Base-by-base conservation (phyloP, 2,888 invertebrate species). In the Oegoconia quadripuncta region DNA sequence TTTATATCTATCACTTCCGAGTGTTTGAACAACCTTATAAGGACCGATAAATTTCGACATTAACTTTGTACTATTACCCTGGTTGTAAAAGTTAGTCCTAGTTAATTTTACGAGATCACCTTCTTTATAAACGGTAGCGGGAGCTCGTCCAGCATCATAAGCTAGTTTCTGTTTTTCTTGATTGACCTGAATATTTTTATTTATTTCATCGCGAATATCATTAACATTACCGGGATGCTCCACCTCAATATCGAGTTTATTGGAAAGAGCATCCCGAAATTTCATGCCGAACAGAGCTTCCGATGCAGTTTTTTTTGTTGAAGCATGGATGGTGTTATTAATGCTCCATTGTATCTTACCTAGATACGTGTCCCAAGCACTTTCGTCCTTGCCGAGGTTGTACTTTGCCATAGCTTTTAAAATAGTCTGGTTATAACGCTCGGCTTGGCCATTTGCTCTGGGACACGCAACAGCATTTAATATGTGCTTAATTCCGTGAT, bases 401-500 rank as follows among this genome's bases (percentile, higher is more conserved):
- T 36, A 16, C n/a, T 29, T 36, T 1, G 30, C 9, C 16, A 36
- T 22, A 1, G 36, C 16, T 8, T 29, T 18, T 11, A 29, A 22
- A 18, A 37, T 37, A 1, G 41, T 37, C 12, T 27, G 37, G 18
- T 37, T 47, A 40, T 27, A 44, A 15, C 43, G 12, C 8, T 40
- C 42, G 1, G n/a, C n/a, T n/a, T n/a, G n/a, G n/a, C n/a, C n/a
- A n/a, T n/a, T n/a, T n/a, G n/a, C n/a, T n/a, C n/a, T 33, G 1
- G 44, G 50, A 36, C 41, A 40, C 1, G 52, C 39, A 5, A 55
- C 50, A 5, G 50, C 48, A 23, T 75, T 64, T 22, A 47, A 20
- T 18, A 50, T 17, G 40, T 55, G 52, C 32, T 48, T 52, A 6
- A 55, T 42, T 1, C 50, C 50, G 8, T 62, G 50, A 13, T 60